phyloP scores from a whole-genome alignment of 2,113 vertebrate species.

The Anolis carolinensis region DNA sequence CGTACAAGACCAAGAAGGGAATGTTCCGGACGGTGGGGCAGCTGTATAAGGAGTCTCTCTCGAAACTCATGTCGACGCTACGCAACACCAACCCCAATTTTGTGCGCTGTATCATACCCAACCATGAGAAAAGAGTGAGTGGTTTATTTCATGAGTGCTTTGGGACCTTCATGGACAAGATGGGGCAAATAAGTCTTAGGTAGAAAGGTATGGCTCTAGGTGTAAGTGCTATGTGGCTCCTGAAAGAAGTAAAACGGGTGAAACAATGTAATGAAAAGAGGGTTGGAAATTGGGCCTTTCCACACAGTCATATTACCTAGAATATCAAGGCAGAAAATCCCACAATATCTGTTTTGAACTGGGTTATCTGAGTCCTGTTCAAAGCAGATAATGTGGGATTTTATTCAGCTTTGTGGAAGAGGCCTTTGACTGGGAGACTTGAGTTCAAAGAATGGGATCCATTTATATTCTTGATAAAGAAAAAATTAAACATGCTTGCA shows the following conservation, averaged over 20 bases:
- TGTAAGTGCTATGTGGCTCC: neutral
- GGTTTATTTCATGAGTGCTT: neutral
- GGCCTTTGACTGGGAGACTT: neutral
- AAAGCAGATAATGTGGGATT: no score
- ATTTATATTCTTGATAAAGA: no score
- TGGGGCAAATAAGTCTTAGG: no score
- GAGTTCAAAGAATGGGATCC: no score
- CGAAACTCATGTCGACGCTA: conserved; percentile 91
- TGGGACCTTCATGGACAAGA: neutral
- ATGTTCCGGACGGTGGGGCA: conserved; percentile 94
- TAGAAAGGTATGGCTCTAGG: neutral
- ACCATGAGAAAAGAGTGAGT: conserved; percentile 88
- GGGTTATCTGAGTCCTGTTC: no score
- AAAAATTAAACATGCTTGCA: no score
- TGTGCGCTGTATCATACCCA: conserved; percentile 90
- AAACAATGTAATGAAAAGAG: neutral
- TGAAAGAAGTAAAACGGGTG: neutral
- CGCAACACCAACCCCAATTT: conserved; percentile 94
- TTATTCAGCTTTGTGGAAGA: no score
- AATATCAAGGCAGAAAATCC: no score
- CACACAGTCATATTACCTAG: no score
- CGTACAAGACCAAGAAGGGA: conserved; percentile 87
- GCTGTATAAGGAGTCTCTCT: conserved; percentile 91
- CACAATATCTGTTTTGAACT: no score
- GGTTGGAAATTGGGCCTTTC: no score